phyloP scores from a whole-genome alignment of 2,113 vertebrate genomes.

The Notarius lentiginosus region DNA sequence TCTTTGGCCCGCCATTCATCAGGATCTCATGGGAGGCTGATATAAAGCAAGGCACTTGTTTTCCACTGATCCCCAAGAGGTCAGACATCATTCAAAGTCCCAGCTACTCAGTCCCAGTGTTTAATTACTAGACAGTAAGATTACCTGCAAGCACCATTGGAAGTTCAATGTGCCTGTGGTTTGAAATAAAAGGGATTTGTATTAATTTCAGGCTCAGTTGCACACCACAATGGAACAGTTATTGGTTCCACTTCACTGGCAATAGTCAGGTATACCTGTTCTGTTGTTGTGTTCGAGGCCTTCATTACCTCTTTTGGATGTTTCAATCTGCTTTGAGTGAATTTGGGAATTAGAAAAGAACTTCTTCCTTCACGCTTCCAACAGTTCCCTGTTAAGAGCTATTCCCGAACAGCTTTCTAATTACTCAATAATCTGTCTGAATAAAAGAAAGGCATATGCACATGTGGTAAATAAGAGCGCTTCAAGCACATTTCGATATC shows the following conservation, averaged over 20 bases:
- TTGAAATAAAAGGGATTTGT: conserved; percentile 51
- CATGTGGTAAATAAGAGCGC: conserved; percentile 15
- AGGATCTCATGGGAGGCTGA: conserved; percentile 38
- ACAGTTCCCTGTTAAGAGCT: not conserved
- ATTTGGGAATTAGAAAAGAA: conserved; percentile 22
- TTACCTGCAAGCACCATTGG: conserved; percentile 39
- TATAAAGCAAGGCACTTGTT: conserved; percentile 43
- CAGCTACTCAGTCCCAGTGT: conserved; percentile 30
- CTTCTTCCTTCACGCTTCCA: not conserved
- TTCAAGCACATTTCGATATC: not conserved
- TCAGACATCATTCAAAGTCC: conserved; percentile 57
- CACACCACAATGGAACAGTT: conserved; percentile 47
- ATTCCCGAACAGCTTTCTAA: not conserved
- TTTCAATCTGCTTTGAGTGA: conserved; percentile 47
- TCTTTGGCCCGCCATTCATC: conserved; percentile 53
- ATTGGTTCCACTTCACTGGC: conserved; percentile 47
- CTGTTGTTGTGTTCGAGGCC: conserved; percentile 35
- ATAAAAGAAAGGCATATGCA: not conserved
- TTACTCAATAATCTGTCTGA: conserved; percentile 7
- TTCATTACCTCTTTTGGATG: conserved; percentile 49
- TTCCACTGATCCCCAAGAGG: conserved; percentile 50
- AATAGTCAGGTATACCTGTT: conserved; percentile 38
- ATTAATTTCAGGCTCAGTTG: conserved; percentile 57
- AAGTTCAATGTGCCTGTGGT: conserved; percentile 16
- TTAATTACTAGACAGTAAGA: conserved; percentile 54